Evolutionary conservation across 37 sponge, comb jelly and placozoan genomes (phyloP).

Genomic region (Chondrilla cf. caribensis): DNA sequence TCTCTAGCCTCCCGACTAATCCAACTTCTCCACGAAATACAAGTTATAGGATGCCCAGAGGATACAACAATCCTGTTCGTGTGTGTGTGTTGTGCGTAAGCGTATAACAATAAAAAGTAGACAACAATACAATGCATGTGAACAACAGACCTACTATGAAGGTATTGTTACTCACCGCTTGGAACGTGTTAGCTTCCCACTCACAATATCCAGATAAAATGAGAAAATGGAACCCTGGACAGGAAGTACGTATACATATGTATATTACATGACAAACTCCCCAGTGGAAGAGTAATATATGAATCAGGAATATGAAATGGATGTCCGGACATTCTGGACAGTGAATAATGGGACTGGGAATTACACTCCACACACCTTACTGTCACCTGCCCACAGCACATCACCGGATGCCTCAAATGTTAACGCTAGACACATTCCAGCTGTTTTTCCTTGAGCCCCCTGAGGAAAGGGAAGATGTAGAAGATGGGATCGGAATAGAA

Average conservation of each 20-base stretch:
- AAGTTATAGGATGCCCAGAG: slow-evolving; percentile 59
- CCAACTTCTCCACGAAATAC: slow-evolving; percentile 80
- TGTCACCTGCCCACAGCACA: slow-evolving; percentile 79
- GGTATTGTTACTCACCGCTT: slow-evolving; percentile 66
- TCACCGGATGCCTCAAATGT: slow-evolving; percentile 73
- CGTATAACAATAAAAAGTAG: too few species aligned
- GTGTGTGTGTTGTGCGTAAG: neutral
- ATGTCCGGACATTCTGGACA: too few species aligned
- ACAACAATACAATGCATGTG: too few species aligned
- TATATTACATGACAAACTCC: neutral
- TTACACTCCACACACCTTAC: slow-evolving; percentile 64
- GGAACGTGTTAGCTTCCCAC: slow-evolving; percentile 64
- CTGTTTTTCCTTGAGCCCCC: slow-evolving; percentile 76
- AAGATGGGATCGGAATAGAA: too few species aligned
- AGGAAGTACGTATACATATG: too few species aligned
- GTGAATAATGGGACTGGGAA: too few species aligned
- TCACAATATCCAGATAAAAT: slow-evolving; percentile 55
- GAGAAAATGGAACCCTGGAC: slow-evolving; percentile 73
- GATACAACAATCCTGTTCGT: slow-evolving; percentile 61
- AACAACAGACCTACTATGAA: too few species aligned
- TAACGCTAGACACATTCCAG: slow-evolving; percentile 61
- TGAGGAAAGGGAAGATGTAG: neutral
- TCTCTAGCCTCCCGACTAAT: slow-evolving; percentile 85
- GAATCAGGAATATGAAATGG: too few species aligned
- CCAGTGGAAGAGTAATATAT: neutral